Base-by-base conservation (phyloP, 2,888 invertebrate species). In the Tinea pellionella region DNA sequence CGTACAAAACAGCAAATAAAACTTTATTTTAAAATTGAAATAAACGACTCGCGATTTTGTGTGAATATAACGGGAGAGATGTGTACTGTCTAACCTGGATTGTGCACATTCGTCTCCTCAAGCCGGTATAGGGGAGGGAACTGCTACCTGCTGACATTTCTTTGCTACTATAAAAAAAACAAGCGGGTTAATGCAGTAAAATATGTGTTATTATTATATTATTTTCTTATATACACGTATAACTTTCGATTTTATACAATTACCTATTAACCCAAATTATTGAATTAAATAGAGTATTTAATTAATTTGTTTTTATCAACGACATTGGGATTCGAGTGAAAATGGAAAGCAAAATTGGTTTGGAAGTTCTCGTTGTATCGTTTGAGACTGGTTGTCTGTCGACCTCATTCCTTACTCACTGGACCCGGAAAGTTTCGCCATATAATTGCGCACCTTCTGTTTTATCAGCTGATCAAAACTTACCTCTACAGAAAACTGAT, bases 351-450 rank as follows among this genome's bases (percentile, higher is more conserved):
- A 47, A 47, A 16, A 47, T 18, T 47, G 15, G 47, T 4, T 8
- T 8, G 2, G 16, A 47, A 47, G 47, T 47, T 37, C 47, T 47
- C 15, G 47, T 37, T 18, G 47, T 47, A 47, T 18, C n/a, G 15
- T 15, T 13, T 42, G 42, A 42, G 42, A 42, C 42, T 42, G 42
- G 42, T 47, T 47, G n/a, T 37, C 47, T 18, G 47, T 47, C 47
- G 47, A 15, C 47, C 47, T 47, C 47, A 47, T 47, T 47, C 12
- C 24, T 24, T 9, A 37, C 30, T 43, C n/a, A 15, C 47, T 47
- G 47, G 47, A 47, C 47, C 47, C 47, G 47, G 47, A 47, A 47
- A 15, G 47, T 47, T 16, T 47, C 15, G 47, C 15, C 47, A 47
- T 42, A 42, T 15, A 47, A 37, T 37, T 37, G 9, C 9, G 37